Base-by-base conservation (phyloP, 2,113 vertebrate genomes). In the Erinaceus europaeus region DNA sequence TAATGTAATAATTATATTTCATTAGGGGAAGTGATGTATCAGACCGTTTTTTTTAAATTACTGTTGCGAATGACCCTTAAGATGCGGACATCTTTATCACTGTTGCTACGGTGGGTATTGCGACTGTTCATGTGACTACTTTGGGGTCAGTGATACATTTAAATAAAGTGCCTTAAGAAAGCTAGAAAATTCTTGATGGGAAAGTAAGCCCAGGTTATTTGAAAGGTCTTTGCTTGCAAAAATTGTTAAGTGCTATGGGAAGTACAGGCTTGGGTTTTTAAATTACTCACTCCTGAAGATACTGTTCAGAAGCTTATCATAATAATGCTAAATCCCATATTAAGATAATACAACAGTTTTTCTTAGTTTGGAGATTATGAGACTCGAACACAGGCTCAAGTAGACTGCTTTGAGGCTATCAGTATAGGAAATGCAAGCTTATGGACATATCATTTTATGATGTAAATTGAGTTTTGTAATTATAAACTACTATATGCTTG, bases 351-450 rank as follows among this genome's bases (percentile, higher is more conserved):
- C 68, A 73, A 72, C 46, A 76, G 38, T 68, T 90, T 89, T 55
- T 55, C 83, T 96, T 97, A 86, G 94, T 91, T 92, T 94, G 93
- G 92, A 94, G 94, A 96, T 95, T 38, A 91, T 85, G 88, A 18
- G 46, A 89, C 79, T 89, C 84, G 34, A 90, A 64, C 32, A 84
- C 73, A 44, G 57, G 25, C 34, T 91, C 88, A 93, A 81, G 34
- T 55, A 91, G 68, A 80, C 34, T 72, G 29, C 14, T 89, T 48
- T 69, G 21, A 80, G 75, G 5, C 27, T 88, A 84, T 65, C 55
- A 52, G 18, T 48, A 50, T 67, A 29, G 36, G 32, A 82, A 85
- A 69, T 78, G 17, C n/a, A 82, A 36, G 59, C 29, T 55, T 74
- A 57, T 8, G 5, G 71, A n/a, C 44, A 55, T 69, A 74, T 9